Evolutionary conservation across 2,797 vertebrate genomes (phyloP).

Genomic region (Notamacropus eugenii): DNA sequence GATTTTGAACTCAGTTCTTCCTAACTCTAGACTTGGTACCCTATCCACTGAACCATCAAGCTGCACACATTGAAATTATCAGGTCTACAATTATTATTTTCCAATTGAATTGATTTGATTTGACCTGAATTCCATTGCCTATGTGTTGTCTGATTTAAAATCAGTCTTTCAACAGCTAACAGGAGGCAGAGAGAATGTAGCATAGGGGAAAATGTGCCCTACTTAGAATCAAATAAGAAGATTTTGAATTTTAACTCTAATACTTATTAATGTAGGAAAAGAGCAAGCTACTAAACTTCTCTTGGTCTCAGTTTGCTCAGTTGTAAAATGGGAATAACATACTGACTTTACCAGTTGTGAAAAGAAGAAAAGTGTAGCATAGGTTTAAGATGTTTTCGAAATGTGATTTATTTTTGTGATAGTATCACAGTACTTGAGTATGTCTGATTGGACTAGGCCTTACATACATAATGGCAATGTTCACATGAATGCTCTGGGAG

Average conservation of each 20-base stretch:
- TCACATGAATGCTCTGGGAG: background rate
- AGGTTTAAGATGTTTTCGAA: background rate
- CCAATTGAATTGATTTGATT: background rate
- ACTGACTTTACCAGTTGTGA: background rate
- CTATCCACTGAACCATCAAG: background rate
- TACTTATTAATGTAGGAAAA: background rate
- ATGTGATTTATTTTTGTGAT: background rate
- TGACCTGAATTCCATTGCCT: background rate
- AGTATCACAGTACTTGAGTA: background rate
- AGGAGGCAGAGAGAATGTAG: background rate
- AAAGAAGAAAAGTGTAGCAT: background rate
- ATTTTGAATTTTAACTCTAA: background rate
- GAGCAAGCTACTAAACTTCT: background rate
- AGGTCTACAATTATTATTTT: background rate
- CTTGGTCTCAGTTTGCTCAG: background rate
- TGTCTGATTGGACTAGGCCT: background rate
- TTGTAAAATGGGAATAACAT: background rate
- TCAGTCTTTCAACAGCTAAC: background rate
- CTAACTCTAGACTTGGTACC: background rate
- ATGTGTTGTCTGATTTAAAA: background rate
- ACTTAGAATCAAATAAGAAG: background rate
- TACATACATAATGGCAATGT: background rate
- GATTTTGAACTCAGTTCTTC: background rate
- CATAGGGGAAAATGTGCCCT: background rate
- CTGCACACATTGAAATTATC: background rate